These are phyloP conservation scores for Lepidochitona cinerea DNA, from an alignment of 2,888 invertebrate species.

Conservation along the genomic window DNA sequence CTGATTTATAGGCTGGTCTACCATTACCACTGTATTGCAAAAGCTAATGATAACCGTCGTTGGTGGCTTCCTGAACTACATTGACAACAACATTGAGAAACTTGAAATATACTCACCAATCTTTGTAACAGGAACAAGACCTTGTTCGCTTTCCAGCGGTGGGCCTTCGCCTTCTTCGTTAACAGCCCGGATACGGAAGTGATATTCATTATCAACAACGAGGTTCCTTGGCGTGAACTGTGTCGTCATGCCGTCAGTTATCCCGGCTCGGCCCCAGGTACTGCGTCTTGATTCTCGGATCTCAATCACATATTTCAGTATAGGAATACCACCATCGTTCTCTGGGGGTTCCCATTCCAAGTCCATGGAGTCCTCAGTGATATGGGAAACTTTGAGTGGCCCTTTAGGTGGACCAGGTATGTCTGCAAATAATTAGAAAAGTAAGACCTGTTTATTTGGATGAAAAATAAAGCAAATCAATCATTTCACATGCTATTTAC, in stretches of 20 bases:
- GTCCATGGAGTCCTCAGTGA: constrained; percentile 94
- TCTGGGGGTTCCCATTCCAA: constrained; percentile 97
- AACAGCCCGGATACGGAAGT: constrained; percentile 98
- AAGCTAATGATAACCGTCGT: no score
- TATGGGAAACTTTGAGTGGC: constrained; percentile 88
- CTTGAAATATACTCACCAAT: constrained; percentile 52
- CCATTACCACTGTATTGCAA: no score
- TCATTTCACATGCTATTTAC: no score
- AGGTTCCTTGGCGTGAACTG: constrained; percentile 86
- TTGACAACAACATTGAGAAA: no score
- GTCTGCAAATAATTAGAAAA: constrained; percentile 44
- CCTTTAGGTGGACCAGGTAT: constrained; percentile 60
- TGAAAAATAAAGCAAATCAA: no score
- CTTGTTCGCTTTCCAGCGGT: constrained; percentile 89
- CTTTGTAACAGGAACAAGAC: constrained; percentile 76
- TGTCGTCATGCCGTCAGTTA: constrained; percentile 46
- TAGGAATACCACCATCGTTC: constrained; percentile 93
- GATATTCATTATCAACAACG: constrained; percentile 91
- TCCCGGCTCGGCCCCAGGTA: constrained; percentile 86
- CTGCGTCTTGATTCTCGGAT: constrained; percentile 92
- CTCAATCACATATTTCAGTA: constrained; percentile 86
- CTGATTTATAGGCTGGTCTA: no score
- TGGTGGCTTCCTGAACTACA: no score
- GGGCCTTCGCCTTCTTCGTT: constrained; percentile 98
- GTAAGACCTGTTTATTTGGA: no score